Conservation (phyloP, 1,140 invertebrate species). For the Oryctes rhinoceros region DNA sequence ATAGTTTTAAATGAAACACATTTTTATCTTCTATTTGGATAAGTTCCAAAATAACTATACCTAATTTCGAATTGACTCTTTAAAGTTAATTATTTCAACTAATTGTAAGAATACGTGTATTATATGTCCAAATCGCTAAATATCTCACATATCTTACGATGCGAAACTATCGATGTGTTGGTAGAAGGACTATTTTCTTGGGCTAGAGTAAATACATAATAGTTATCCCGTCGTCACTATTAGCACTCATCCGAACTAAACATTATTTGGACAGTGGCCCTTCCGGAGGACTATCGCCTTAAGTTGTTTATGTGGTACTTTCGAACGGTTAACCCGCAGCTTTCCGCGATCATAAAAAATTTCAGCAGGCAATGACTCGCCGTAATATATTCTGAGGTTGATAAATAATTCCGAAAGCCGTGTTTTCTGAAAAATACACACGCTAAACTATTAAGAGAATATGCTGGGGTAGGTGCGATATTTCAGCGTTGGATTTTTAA, state of each 20-base stretch:
- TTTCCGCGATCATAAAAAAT: not conserved
- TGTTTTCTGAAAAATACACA: not conserved
- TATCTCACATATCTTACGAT: not conserved
- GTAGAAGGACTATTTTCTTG: too few species aligned
- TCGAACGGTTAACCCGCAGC: not conserved
- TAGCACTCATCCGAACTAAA: not conserved
- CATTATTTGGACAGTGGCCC: not conserved
- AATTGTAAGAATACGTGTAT: too few species aligned
- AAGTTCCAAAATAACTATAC: too few species aligned
- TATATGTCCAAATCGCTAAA: not conserved
- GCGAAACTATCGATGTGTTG: too few species aligned
- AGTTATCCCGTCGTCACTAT: not conserved
- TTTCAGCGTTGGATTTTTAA: constrained; percentile 3
- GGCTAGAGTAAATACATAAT: too few species aligned
- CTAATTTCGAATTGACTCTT: too few species aligned
- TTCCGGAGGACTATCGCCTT: not conserved
- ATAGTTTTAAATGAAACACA: too few species aligned
- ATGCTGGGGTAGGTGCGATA: not conserved
- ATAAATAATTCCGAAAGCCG: not conserved
- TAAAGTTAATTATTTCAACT: too few species aligned
- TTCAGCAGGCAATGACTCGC: not conserved
- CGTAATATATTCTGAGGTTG: not conserved
- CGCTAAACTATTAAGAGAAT: constrained; percentile 14
- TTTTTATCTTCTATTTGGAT: too few species aligned
- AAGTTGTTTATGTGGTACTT: not conserved